Evolutionary conservation across 2,113 vertebrate species (phyloP).

Genomic region (Sander vitreus): DNA sequence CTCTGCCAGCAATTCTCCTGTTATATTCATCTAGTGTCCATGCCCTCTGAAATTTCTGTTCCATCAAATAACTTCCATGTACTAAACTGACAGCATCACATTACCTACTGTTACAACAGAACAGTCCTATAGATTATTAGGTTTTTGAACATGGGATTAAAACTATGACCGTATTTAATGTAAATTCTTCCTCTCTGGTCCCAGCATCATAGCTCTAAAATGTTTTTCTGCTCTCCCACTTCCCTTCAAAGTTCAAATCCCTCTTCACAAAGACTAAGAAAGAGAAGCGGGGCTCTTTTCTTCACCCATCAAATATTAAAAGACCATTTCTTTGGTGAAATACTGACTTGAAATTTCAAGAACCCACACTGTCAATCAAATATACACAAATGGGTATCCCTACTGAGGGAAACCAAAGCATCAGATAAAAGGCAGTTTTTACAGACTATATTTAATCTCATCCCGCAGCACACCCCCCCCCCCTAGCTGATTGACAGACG

Average conservation of each 20-base stretch:
- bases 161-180: not conserved
- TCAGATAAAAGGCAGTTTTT: conserved; percentile 37
- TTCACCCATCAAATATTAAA: conserved; percentile 55
- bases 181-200: not conserved
- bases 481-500: conserved; percentile 18
- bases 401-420: conserved; percentile 42
- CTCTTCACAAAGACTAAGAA: conserved; percentile 30
- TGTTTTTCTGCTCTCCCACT: conserved; percentile 15
- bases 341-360: conserved; percentile 33
- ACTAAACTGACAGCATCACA: not conserved
- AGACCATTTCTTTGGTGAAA: conserved; percentile 38
- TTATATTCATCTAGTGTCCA: not conserved
- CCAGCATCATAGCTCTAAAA: not conserved
- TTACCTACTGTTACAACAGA: not conserved
- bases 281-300: conserved; percentile 31
- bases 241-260: conserved; percentile 12
- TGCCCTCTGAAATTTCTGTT: not conserved
- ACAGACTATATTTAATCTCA: conserved; percentile 33
- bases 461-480: conserved; percentile 31
- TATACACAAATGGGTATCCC: conserved; percentile 25
- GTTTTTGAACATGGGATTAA: not conserved
- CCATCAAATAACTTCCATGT: not conserved
- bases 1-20: not conserved
- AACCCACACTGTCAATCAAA: conserved; percentile 50
- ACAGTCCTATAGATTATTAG: not conserved